A percentile compares a stretch with the other conserved stretches of the same genome.
These are phyloP conservation scores for Charadrius vociferus DNA, from an alignment of 2,113 vertebrate species.

Conservation along the genomic window DNA sequence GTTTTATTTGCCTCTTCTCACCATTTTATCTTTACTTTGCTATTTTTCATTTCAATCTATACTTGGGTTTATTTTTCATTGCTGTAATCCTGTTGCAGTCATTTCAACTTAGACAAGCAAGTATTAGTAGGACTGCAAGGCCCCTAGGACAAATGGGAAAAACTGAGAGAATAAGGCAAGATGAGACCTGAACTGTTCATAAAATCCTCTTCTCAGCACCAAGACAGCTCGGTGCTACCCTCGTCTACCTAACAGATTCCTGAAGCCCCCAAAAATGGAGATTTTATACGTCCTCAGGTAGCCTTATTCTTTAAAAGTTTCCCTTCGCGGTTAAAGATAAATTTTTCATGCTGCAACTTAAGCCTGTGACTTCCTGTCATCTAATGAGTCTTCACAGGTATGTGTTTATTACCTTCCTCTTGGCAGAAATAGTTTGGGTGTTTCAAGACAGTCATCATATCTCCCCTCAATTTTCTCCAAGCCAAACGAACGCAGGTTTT, in stretches of 20 bases:
- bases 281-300: background rate
- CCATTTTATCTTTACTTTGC: background rate
- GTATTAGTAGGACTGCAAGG: background rate
- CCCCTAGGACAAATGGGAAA: background rate
- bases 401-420: background rate
- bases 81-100: background rate
- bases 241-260: background rate
- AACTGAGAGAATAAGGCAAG: background rate
- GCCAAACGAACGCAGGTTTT: background rate
- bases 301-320: background rate
- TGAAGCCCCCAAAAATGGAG: background rate
- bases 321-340: background rate
- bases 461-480: background rate
- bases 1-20: background rate
- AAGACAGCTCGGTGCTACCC: background rate
- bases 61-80: background rate
- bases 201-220: background rate
- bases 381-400: background rate
- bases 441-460: background rate
- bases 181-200: background rate
- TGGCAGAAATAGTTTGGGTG: background rate
- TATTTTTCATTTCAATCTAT: background rate
- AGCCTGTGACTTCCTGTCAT: background rate
- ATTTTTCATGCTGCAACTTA: background rate
- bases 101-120: background rate